phyloP scores from a whole-genome alignment of 2,797 vertebrate species.

The Pangasius macronema region DNA sequence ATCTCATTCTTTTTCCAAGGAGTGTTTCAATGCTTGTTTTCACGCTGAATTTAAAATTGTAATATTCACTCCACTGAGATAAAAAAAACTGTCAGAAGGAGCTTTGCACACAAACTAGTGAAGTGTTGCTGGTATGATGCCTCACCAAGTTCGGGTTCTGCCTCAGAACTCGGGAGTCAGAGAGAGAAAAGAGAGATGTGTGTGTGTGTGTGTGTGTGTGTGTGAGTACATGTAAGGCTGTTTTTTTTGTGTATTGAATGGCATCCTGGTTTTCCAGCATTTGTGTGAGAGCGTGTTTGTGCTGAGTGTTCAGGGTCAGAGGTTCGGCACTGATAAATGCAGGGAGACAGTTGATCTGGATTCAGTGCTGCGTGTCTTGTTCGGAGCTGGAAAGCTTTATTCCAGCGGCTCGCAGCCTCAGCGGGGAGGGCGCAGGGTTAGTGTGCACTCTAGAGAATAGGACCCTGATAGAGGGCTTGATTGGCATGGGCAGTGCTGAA shows the following conservation, averaged over 20 bases:
- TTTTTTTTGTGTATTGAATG: neutral
- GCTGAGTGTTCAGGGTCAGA: constrained; percentile 1
- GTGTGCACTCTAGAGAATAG: neutral
- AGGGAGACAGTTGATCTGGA: constrained; percentile 23
- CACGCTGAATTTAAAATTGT: neutral
- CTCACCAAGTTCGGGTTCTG: neutral
- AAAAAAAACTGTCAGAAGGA: neutral
- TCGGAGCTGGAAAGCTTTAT: neutral
- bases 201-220: neutral
- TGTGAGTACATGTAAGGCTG: neutral
- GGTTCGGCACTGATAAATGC: constrained; percentile 3
- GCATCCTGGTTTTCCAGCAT: neutral
- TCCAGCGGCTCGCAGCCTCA: neutral
- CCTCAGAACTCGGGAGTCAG: neutral
- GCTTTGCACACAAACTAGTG: neutral
- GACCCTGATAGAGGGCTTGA: constrained; percentile 8
- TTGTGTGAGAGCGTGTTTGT: neutral
- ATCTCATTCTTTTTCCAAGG: neutral
- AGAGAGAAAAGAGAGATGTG: neutral
- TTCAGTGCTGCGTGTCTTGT: neutral
- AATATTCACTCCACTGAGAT: neutral
- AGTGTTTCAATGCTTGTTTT: neutral
- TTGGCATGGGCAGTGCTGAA: constrained; percentile 6
- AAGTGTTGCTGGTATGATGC: neutral
- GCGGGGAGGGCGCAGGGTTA: neutral